Conservation (phyloP, 2,113 vertebrate genomes). For the Zosterops japonicus region DNA sequence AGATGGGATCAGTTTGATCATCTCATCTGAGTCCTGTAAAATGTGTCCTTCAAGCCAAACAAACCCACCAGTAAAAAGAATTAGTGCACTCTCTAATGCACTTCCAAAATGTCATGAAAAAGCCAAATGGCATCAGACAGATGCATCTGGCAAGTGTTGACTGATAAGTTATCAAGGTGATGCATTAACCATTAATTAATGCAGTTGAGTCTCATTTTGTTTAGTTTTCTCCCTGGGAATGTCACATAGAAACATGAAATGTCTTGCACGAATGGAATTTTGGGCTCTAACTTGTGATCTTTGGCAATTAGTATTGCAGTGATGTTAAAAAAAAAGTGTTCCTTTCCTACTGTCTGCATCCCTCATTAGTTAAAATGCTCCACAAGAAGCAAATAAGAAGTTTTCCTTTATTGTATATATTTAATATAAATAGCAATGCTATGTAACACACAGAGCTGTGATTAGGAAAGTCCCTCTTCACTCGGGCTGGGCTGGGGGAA, state of each 20-base stretch:
- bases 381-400: neutral
- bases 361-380: neutral
- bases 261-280: neutral
- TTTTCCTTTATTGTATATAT: neutral
- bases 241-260: neutral
- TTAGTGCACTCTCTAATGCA: neutral
- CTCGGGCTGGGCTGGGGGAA: neutral
- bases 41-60: neutral
- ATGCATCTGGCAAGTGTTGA: neutral
- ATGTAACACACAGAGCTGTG: accelerated
- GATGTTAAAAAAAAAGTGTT: neutral
- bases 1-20: neutral
- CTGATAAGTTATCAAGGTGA: neutral
- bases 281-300: neutral
- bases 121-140: neutral
- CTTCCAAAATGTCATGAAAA: neutral
- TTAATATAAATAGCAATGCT: neutral
- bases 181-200: neutral
- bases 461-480: neutral
- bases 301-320: neutral
- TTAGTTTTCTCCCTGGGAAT: neutral
- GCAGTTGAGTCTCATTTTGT: neutral
- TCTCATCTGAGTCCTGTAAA: neutral
- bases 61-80: neutral
- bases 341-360: neutral